phyloP scores from a whole-genome alignment of 2,113 vertebrate species.

The Microcebus tavaratra region DNA sequence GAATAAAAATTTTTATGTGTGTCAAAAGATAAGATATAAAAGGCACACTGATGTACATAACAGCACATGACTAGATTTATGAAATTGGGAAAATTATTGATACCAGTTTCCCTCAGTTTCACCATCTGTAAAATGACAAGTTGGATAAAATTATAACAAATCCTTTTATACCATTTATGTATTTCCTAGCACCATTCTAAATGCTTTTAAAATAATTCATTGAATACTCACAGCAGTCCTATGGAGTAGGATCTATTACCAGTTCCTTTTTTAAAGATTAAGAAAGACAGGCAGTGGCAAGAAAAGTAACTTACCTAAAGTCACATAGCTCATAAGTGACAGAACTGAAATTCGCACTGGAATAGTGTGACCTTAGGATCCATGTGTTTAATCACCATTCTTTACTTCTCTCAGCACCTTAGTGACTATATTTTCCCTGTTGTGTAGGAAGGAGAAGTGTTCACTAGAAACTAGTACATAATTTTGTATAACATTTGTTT shows the following conservation, averaged over 20 bases:
- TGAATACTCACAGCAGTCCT: background rate
- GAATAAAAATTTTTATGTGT: background rate
- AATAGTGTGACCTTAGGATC: background rate
- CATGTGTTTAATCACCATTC: background rate
- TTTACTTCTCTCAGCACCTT: background rate
- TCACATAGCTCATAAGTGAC: background rate
- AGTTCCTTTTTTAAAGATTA: background rate
- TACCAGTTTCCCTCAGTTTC: background rate
- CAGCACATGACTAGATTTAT: background rate
- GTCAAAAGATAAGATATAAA: background rate
- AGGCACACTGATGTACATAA: background rate
- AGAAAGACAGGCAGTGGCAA: background rate
- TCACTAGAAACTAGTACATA: conserved; percentile 33
- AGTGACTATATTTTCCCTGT: background rate
- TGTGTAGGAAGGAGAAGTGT: background rate
- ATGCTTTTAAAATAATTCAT: background rate
- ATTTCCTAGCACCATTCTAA: background rate
- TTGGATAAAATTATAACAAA: background rate
- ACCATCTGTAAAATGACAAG: background rate
- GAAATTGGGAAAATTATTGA: background rate
- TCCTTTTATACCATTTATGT: background rate
- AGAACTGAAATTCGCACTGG: background rate
- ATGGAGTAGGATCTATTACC: too few relatives aligned
- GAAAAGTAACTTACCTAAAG: background rate
- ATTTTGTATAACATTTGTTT: conserved; percentile 41